Percentiles rank a stretch among this genome's conserved stretches.
These are phyloP conservation scores for Thyatira batis DNA, from an alignment of 2,888 invertebrate species.

Conservation along the genomic window DNA sequence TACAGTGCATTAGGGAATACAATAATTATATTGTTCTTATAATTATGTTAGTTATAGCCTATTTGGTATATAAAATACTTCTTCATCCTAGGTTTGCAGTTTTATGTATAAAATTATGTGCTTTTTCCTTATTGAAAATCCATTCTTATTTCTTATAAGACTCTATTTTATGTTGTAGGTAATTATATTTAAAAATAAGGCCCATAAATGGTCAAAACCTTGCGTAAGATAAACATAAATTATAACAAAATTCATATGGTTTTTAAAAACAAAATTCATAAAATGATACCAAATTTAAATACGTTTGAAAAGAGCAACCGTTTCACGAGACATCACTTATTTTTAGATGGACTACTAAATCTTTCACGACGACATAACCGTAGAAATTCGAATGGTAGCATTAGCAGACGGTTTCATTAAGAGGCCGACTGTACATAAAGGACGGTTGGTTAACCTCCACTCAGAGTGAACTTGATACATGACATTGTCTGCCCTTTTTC, in stretches of 20 bases:
- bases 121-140: too few relatives aligned
- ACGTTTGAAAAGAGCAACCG: neutral
- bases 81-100: too few relatives aligned
- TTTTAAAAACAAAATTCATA: neutral
- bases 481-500: conserved; percentile 79
- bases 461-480: conserved; percentile 78
- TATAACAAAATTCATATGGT: neutral
- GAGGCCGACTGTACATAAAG: conserved; percentile 48
- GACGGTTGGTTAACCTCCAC: conserved; percentile 58
- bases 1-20: conserved; percentile 39
- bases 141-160: too few relatives aligned
- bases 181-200: too few relatives aligned
- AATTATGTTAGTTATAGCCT: too few relatives aligned
- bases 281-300: neutral
- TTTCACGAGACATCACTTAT: neutral
- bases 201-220: too few relatives aligned
- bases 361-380: conserved; percentile 7
- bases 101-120: too few relatives aligned
- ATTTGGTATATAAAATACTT: too few relatives aligned
- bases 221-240: neutral
- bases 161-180: too few relatives aligned
- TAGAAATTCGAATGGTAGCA: neutral
- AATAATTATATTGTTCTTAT: neutral
- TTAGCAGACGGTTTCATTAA: conserved; percentile 13
- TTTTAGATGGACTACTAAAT: neutral